Base-by-base conservation (phyloP, 1,140 invertebrate genomes). In the Caenorhabditis latens region DNA sequence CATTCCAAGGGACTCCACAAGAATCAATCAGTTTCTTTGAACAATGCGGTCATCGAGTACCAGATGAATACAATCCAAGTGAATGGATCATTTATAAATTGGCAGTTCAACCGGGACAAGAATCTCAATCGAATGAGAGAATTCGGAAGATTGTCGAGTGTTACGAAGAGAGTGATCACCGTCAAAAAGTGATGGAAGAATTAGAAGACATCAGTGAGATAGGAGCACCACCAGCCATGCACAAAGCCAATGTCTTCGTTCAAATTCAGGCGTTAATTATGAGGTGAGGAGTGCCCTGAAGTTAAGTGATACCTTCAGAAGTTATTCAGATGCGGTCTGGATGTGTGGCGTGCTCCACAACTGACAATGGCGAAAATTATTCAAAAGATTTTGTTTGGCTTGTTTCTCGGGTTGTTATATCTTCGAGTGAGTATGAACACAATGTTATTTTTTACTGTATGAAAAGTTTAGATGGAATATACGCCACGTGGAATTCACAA, bases 41-140 rank as follows among this genome's bases (percentile, higher is more conserved):
- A 21, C 61, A 75, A 13, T 93, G 95, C 48, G 96, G 96, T 8
- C 96, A 96, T 93, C 93, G 94, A 8, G 96, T 96, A 91, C 92
- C 93, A 11, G 67, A 83, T 57, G 90, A 93, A 6, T 96, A 94
- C 92, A 96, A 96, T 92, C 94, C 94, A 24, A 95, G 95, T 2
- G 95, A 96, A 92, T 95, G 95, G 90, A 95, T 95, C 90, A 95
- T 96, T 3, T 93, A 94, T 43, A 94, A 95, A 83, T 92, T 95
- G 42, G 95, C 95, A 2, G 93, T 95, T 2, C 92, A 93, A 83
- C 94, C 94, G 19, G 93, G 94, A 6, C 93, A 86, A 32, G 94
- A 95, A 83, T 89, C 90, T 16, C 11, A 75, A 46, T 88, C 85
- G 2, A 48, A 53, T 43, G 87, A 90, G 42, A 71, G 91, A 86